Base-by-base conservation (phyloP, 1,140 invertebrate species). In the Bombyx mandarina region DNA sequence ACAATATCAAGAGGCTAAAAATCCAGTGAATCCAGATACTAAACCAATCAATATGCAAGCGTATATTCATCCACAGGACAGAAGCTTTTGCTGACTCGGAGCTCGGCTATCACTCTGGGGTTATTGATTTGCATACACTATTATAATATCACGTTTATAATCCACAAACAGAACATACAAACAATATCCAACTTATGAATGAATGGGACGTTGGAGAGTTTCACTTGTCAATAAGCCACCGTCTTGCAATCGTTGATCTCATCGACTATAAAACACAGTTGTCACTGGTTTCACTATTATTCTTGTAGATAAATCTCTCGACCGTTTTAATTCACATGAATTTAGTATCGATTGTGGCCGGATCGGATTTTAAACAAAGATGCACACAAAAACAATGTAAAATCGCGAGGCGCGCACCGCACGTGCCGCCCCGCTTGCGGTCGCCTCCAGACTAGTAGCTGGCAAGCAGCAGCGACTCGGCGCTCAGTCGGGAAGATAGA, bases 391-490 rank as follows among this genome's bases (percentile, higher is more conserved):
- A 82, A 86, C 78, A 85, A 83, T 77, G 60, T 69, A 78, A 75
- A 61, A 56, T 65, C 74, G 81, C 79, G 80, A 82, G 83, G 81
- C 81, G 77, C 65, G 79, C 83, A 81, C 79, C 66, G 66, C 63
- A 75, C 77, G 79, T 86, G 83, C 81, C 83, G 83, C 83, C 83
- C 81, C 81, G 79, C 81, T 77, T 75, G 81, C 79, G 83, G 81
- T 69, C 73, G 66, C 68, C 71, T 75, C 74, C 73, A 71, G 77
- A 86, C 82, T 86, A 79, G 69, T 56, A 61, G 60, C 62, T 43
- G 52, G 57, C 53, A 47, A 52, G 56, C 9, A 57, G 48, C 48
- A 22, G 55, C 57, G 55, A 47, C 61, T 42, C 50, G 49, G 61
- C 46, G 60, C 62, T 18, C n/a, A 12, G 10, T 57, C 53, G 66